Percentiles rank a stretch among this genome's conserved stretches.
These are phyloP conservation scores for Artibeus lituratus DNA, from an alignment of 2,797 vertebrate genomes.

Conservation along the genomic window DNA sequence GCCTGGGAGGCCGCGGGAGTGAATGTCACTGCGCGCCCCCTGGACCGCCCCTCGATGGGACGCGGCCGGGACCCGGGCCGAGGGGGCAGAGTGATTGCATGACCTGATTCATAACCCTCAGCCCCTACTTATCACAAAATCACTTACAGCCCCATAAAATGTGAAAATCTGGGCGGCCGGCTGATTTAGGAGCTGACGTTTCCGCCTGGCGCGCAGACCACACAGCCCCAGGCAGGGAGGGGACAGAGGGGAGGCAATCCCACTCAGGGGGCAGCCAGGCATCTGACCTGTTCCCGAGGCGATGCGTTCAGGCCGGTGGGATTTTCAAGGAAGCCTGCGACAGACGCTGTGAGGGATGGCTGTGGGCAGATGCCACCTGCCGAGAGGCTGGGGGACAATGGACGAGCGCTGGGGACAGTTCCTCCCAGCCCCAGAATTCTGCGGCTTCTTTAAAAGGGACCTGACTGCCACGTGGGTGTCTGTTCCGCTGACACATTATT, in stretches of 20 bases:
- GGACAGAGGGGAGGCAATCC: accelerated
- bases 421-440: not conserved
- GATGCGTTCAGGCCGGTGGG: not conserved
- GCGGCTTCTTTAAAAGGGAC: not conserved
- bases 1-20: not conserved
- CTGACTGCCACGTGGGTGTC: not conserved
- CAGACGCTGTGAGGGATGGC: accelerated
- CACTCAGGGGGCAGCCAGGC: accelerated
- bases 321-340: not conserved
- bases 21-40: constrained; percentile 64
- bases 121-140: constrained; percentile 61
- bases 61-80: not conserved
- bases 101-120: constrained; percentile 30
- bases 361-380: accelerated
- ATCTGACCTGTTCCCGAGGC: accelerated
- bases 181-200: constrained; percentile 77
- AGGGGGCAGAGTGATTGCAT: not conserved
- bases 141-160: constrained; percentile 53
- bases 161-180: constrained; percentile 59
- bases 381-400: not conserved
- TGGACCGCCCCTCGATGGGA: constrained; percentile 33
- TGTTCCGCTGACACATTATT: accelerated
- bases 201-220: constrained; percentile 37
- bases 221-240: not conserved
- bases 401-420: accelerated